A percentile compares a stretch with the other conserved stretches of the same genome.
phyloP scores from a whole-genome alignment of 2,888 invertebrate genomes.

The Octodonta nipae region DNA sequence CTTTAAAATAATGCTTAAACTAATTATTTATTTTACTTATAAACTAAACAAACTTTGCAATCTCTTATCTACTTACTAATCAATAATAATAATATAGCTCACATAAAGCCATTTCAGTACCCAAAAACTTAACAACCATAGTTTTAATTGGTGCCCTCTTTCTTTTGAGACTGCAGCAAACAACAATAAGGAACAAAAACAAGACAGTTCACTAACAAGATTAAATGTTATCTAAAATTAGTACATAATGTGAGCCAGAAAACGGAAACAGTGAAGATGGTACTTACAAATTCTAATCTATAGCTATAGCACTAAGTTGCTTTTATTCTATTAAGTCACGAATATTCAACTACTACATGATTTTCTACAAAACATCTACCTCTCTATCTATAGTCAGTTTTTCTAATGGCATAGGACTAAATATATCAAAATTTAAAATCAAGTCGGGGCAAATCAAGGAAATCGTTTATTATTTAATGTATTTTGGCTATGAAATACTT shows the following conservation, averaged over 20 bases:
- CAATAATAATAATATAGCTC: constrained; percentile 7
- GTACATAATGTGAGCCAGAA: constrained; percentile 12
- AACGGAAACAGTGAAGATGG: constrained; percentile 7
- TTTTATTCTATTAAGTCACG: constrained; percentile 1
- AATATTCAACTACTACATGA: constrained; percentile 4
- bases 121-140: constrained; percentile 12
- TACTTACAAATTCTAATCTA: constrained; percentile 10
- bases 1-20: no score
- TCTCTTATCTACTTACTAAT: not conserved
- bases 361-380: constrained; percentile 6
- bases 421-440: no score
- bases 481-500: no score
- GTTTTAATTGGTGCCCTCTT: constrained; percentile 11
- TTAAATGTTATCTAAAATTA: constrained; percentile 9
- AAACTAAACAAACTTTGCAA: no score
- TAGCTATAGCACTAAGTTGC: not conserved
- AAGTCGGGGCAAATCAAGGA: no score
- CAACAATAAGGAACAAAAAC: constrained; percentile 12
- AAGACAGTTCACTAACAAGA: constrained; percentile 10
- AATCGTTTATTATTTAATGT: no score
- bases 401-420: no score
- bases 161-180: constrained; percentile 11
- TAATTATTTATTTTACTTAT: no score
- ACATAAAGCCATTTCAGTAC: constrained; percentile 12
- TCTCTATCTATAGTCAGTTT: no score